Percentiles rank a stretch among this genome's conserved stretches.
These are phyloP conservation scores for Physella acuta DNA, from an alignment of 1,140 invertebrate genomes.

Conservation along the genomic window DNA sequence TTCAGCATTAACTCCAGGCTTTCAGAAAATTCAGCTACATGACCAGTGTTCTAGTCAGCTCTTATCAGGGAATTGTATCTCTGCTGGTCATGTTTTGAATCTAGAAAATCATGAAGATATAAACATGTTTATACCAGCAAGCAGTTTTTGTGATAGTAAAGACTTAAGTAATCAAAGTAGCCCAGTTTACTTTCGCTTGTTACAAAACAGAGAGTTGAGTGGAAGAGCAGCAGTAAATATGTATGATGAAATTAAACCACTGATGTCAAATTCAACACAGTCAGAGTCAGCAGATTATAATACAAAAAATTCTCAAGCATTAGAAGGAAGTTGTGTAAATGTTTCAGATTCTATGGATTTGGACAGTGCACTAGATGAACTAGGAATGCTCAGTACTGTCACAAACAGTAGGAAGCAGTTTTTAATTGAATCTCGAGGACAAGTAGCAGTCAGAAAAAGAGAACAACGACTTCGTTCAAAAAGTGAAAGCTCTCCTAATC, in stretches of 20 bases:
- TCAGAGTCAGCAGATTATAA: too few relatives aligned
- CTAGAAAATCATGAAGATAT: not conserved
- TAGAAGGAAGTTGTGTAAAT: too few relatives aligned
- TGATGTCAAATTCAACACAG: too few relatives aligned
- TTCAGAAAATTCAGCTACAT: not conserved
- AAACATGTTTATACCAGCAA: not conserved
- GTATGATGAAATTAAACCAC: too few relatives aligned
- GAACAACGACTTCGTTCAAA: slow-evolving; percentile 19
- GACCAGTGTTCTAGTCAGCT: not conserved
- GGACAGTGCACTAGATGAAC: slow-evolving; percentile 47
- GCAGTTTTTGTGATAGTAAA: not conserved
- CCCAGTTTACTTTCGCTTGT: not conserved
- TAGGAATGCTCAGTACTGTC: slow-evolving; percentile 51
- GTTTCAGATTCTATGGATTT: slow-evolving; percentile 36
- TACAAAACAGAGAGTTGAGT: slow-evolving; percentile 1
- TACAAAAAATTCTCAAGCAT: too few relatives aligned
- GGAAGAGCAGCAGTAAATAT: too few relatives aligned
- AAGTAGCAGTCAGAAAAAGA: not conserved
- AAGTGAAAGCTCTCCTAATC: slow-evolving; percentile 24
- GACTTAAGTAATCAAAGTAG: not conserved
- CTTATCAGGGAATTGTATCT: not conserved
- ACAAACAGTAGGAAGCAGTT: slow-evolving; percentile 50
- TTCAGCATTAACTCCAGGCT: not conserved
- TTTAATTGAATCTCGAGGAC: slow-evolving; percentile 20
- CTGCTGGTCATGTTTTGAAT: too few relatives aligned